phyloP scores from a whole-genome alignment of 2,113 vertebrate species.

The Chelonoidis abingdonii region DNA sequence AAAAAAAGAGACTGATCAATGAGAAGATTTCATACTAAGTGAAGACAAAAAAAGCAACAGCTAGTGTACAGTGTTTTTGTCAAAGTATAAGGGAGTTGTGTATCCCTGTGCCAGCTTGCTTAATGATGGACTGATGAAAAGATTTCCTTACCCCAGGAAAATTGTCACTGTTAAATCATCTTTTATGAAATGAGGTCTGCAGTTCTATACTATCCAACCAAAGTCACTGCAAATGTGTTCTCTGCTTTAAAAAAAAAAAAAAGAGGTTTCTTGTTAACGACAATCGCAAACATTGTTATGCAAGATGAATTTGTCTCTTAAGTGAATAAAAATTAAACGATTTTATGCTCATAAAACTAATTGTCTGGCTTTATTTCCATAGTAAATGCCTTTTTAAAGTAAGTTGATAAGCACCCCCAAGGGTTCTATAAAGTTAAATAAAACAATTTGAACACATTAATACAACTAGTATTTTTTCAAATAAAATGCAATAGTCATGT shows the following conservation, averaged over 20 bases:
- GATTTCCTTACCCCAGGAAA: neutral
- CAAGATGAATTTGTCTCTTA: conserved; percentile 3
- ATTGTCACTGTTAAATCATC: neutral
- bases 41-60: neutral
- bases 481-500: neutral
- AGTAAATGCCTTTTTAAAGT: conserved; percentile 25
- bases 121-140: conserved; percentile 30
- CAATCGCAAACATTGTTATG: neutral
- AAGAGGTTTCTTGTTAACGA: neutral
- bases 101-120: neutral
- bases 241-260: neutral
- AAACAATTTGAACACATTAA: neutral
- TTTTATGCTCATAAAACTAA: conserved; percentile 12
- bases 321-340: conserved; percentile 6
- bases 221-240: neutral
- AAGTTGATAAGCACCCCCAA: neutral
- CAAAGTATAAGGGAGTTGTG: neutral
- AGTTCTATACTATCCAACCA: neutral
- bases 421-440: conserved; percentile 11
- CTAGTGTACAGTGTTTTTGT: neutral
- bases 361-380: neutral
- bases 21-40: conserved; percentile 12
- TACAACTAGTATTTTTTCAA: conserved; percentile 19
- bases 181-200: neutral
- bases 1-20: neutral